These are phyloP conservation scores for Ectobius pallidus DNA, from an alignment of 2,888 invertebrate species.

Conservation along the genomic window DNA sequence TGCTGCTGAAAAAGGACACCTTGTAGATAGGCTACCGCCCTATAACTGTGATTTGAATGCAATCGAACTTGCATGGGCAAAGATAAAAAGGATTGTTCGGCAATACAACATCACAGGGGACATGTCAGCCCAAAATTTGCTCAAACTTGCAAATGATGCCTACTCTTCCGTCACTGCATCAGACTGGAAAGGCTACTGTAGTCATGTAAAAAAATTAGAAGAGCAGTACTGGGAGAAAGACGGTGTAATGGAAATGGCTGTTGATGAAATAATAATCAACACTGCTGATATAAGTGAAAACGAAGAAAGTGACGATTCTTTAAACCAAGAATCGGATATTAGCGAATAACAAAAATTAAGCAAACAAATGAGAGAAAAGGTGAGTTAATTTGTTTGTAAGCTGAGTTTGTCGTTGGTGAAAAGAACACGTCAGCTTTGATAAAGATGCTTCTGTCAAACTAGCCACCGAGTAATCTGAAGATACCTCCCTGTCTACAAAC, in stretches of 20 bases:
- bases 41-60: too few relatives aligned
- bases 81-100: too few relatives aligned
- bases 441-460: slow-evolving; percentile 60
- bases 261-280: background rate
- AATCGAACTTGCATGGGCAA: too few relatives aligned
- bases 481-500: slow-evolving; percentile 62
- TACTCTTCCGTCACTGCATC: background rate
- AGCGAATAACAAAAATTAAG: too few relatives aligned
- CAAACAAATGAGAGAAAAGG: too few relatives aligned
- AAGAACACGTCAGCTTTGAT: too few relatives aligned
- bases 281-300: background rate
- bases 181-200: background rate
- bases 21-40: too few relatives aligned
- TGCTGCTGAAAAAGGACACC: too few relatives aligned
- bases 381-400: too few relatives aligned
- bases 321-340: background rate
- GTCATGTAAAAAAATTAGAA: background rate
- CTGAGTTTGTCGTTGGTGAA: too few relatives aligned
- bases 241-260: background rate
- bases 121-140: background rate
- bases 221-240: background rate
- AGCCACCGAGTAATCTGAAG: slow-evolving; percentile 62
- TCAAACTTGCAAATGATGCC: background rate
- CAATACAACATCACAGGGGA: too few relatives aligned
- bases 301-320: background rate